These are phyloP conservation scores for Orthosia gracilis DNA, from an alignment of 2,888 invertebrate genomes.

Conservation along the genomic window DNA sequence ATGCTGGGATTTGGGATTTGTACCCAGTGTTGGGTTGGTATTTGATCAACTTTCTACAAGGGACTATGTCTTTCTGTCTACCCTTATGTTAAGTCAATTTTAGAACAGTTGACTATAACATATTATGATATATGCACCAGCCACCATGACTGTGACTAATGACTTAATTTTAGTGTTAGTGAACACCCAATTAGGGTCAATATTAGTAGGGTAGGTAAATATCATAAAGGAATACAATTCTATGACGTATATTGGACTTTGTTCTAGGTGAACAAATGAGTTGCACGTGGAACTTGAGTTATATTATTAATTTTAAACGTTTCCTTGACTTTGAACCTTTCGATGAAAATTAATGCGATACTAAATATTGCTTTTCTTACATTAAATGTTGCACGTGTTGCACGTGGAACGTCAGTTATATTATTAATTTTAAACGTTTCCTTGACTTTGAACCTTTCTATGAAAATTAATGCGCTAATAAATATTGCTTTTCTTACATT, in stretches of 20 bases:
- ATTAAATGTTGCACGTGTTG: too few species aligned
- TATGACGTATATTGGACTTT: conserved; percentile 1
- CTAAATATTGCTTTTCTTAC: background rate
- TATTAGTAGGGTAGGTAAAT: background rate
- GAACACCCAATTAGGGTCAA: background rate
- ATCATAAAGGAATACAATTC: background rate
- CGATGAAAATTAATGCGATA: background rate
- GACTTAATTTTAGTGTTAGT: background rate
- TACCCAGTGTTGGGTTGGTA: too few species aligned
- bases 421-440: conserved; percentile 19
- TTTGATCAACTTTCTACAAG: too few species aligned
- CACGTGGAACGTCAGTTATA: conserved; percentile 8
- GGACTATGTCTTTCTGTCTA: too few species aligned
- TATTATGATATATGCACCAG: background rate
- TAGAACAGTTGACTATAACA: background rate
- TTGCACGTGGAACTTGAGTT: conserved; percentile 8
- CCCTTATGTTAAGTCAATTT: too few species aligned
- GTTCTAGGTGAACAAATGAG: background rate
- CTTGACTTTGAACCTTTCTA: background rate
- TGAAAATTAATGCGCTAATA: background rate
- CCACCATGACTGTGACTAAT: background rate
- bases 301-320: conserved; percentile 22
- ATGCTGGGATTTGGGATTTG: too few species aligned
- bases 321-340: background rate
- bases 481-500: too few species aligned